phyloP scores from a whole-genome alignment of 1,140 invertebrate species.

The Argopecten irradians region DNA sequence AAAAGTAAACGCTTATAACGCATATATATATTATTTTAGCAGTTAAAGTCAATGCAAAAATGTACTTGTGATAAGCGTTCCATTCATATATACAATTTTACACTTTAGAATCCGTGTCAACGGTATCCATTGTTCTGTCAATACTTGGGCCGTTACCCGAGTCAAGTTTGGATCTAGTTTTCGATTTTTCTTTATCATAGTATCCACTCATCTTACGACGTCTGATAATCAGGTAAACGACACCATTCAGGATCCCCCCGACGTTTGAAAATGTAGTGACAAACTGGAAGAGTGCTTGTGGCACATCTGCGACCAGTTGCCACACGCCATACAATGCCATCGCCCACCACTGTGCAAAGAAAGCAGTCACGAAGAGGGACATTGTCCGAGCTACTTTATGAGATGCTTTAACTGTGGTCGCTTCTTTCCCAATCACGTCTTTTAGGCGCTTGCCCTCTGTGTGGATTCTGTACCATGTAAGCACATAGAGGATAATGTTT shows the following conservation, averaged over 20 bases:
- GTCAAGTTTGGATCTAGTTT: background rate
- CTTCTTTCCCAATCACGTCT: constrained; percentile 34
- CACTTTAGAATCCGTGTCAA: background rate
- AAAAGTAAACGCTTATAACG: no score
- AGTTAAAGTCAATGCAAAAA: no score
- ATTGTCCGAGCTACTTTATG: constrained; percentile 42
- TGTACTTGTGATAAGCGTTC: background rate
- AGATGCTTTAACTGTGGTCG: constrained; percentile 32
- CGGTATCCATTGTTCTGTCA: background rate
- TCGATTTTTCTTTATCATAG: constrained; percentile 23
- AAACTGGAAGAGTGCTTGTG: constrained; percentile 50
- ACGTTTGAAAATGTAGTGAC: constrained; percentile 58
- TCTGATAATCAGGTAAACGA: constrained; percentile 54
- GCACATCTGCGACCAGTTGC: constrained; percentile 37
- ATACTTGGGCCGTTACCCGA: background rate
- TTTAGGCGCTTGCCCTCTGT: constrained; percentile 35
- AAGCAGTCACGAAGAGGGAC: constrained; percentile 48
- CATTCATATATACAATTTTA: background rate
- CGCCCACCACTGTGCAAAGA: constrained; percentile 45
- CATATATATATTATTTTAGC: no score
- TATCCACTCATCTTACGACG: constrained; percentile 26
- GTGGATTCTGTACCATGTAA: constrained; percentile 43
- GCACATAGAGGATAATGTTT: constrained; percentile 37
- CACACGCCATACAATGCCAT: constrained; percentile 40
- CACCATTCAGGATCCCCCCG: constrained; percentile 52